A percentile compares a stretch with the other conserved stretches of the same genome.
These are phyloP conservation scores for Hypomecis atomaria DNA, from an alignment of 2,888 invertebrate species.

Conservation along the genomic window DNA sequence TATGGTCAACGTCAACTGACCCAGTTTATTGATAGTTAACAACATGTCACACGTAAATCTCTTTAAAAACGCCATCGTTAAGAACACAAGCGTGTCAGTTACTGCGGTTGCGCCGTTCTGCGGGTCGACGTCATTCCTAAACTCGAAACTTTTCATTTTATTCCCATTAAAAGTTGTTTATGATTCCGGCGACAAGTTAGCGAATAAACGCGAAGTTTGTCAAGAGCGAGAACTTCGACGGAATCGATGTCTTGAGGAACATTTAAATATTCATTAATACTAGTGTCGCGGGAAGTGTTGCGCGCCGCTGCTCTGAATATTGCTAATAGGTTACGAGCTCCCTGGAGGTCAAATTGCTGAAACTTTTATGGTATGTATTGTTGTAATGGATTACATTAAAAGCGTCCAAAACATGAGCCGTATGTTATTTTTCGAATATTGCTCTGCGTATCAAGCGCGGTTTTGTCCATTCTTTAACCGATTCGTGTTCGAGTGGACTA, in stretches of 20 bases:
- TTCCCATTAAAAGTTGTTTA: constrained; percentile 52
- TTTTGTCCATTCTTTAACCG: too few relatives aligned
- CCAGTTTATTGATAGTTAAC: too few relatives aligned
- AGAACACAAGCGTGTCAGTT: constrained; percentile 15
- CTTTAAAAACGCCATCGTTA: neutral
- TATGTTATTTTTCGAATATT: too few relatives aligned
- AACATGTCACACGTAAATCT: too few relatives aligned
- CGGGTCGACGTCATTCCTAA: constrained; percentile 22
- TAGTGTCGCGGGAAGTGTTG: constrained; percentile 34
- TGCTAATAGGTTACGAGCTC: too few relatives aligned
- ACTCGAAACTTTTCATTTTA: constrained; percentile 45
- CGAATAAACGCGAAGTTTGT: constrained; percentile 48
- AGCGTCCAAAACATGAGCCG: too few relatives aligned
- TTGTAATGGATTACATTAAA: too few relatives aligned
- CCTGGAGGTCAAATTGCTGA: too few relatives aligned
- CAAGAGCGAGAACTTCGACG: constrained; percentile 32
- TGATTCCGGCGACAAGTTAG: constrained; percentile 45
- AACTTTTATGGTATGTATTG: too few relatives aligned
- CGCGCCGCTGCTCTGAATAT: neutral
- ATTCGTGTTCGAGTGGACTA: too few relatives aligned
- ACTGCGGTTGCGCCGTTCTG: constrained; percentile 11
- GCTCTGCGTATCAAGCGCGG: too few relatives aligned
- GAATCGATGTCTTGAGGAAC: constrained; percentile 45
- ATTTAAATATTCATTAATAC: constrained; percentile 54
- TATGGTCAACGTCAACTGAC: too few relatives aligned